A percentile compares a stretch with the other conserved stretches of the same genome.
Conservation (phyloP, 2,113 vertebrate genomes). For the Ciconia stormi region DNA sequence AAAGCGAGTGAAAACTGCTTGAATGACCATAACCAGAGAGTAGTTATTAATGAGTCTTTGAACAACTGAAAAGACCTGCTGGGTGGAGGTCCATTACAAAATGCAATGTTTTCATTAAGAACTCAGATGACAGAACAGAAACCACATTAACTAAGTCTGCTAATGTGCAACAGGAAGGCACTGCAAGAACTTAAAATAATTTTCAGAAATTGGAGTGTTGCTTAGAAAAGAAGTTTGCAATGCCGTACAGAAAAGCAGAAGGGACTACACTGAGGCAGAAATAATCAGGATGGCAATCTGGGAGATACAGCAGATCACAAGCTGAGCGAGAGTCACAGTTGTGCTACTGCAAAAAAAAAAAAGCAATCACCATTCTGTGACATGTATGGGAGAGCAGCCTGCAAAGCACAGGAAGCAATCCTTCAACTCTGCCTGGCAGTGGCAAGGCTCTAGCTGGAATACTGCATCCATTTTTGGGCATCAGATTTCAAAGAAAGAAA, state of each 20-base stretch:
- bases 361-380: background rate
- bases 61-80: background rate
- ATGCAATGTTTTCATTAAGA: background rate
- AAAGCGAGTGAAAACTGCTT: background rate
- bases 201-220: background rate
- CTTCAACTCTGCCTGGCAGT: background rate
- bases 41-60: background rate
- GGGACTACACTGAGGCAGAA: background rate
- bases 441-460: background rate
- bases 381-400: background rate
- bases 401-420: background rate
- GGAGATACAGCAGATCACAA: background rate
- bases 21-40: background rate
- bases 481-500: slow-evolving; percentile 53
- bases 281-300: background rate
- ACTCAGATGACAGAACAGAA: background rate
- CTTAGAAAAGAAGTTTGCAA: background rate
- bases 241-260: background rate
- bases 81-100: background rate
- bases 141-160: background rate
- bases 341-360: background rate
- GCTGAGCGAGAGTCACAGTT: background rate
- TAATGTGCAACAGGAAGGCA: background rate
- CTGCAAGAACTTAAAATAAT: background rate
- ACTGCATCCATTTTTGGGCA: slow-evolving; percentile 8